Base-by-base conservation (phyloP, 2,888 invertebrate genomes). In the Drosophila quinaria region DNA sequence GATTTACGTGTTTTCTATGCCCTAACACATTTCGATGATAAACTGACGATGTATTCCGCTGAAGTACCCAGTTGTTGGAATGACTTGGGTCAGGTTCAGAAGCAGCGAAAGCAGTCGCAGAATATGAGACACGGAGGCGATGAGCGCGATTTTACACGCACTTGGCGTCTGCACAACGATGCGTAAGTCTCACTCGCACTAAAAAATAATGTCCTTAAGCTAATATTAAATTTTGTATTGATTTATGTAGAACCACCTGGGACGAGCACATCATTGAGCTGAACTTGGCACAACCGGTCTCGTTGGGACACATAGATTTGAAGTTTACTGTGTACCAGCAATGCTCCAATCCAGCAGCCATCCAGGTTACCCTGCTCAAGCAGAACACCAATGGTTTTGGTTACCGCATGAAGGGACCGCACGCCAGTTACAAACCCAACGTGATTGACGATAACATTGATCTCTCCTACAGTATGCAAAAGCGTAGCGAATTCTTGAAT, bases 61-160 rank as follows among this genome's bases (percentile, higher is more conserved):
- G 97, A 97, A 15, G 97, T 98, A 3, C 97, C 98, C 0, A 96
- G 97, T 4, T 98, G 98, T 92, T 98, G 98, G 98, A 96, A 96
- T 77, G 98, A 98, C 92, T 94, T 98, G 86, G 97, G 98, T 81
- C 98, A 98, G 75, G 97, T 97, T 5, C 97, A 98, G 91, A 95
- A 97, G 65, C 97, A 98, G 83, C 94, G 98, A 17, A 95, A 97
- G 39, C 97, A 98, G 91, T 97, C 98, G 1, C 97, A 97, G 90
- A 95, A 96, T 90, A 92, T 96, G 60, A 80, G 92, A 0, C 95
- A 91, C 31, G 94, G 94, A 19, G 95, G 95, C 81, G 95, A 95
- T 75, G 94, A 95, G 58, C 96, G 97, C 87, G 89, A 89, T 33
- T 95, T 95, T 76, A 97, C 97, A 5, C 94, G 97, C 76, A 97